Conservation (phyloP, 2,797 vertebrate genomes). For the Malurus leucopterus region DNA sequence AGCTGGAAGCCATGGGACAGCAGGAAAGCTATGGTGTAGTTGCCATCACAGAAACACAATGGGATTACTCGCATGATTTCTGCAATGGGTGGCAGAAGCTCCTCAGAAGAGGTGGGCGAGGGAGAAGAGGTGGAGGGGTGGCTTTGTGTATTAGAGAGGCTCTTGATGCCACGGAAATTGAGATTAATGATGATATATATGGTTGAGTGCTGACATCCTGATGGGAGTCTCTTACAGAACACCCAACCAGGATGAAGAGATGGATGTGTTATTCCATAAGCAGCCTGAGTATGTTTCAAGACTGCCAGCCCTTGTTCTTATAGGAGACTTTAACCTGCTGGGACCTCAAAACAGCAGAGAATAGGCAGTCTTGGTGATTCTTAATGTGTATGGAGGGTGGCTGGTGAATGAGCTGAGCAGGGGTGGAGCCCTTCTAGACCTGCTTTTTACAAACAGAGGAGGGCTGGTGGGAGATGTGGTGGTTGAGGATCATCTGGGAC, state of each 20-base stretch:
- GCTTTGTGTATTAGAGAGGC: neutral
- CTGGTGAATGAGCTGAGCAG: neutral
- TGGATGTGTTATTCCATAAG: neutral
- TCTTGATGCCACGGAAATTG: neutral
- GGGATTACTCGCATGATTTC: neutral
- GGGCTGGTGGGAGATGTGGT: neutral
- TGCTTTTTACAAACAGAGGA: neutral
- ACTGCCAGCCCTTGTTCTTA: neutral
- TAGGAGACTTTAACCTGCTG: neutral
- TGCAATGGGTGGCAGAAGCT: neutral
- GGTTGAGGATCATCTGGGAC: neutral
- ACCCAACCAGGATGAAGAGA: neutral
- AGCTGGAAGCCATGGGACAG: neutral
- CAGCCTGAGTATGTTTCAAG: neutral
- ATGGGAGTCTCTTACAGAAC: neutral
- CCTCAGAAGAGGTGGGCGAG: neutral
- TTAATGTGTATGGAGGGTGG: neutral
- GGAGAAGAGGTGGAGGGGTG: neutral
- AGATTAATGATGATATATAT: neutral
- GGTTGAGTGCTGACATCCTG: too few relatives aligned
- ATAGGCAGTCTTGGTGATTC: neutral
- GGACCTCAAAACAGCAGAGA: neutral
- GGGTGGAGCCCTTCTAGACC: neutral
- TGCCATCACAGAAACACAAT: accelerated
- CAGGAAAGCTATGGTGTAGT: neutral